Percentiles rank a stretch among this genome's conserved stretches.
Conservation (phyloP, 2,888 invertebrate genomes). For the Agriopis aurantiaria region DNA sequence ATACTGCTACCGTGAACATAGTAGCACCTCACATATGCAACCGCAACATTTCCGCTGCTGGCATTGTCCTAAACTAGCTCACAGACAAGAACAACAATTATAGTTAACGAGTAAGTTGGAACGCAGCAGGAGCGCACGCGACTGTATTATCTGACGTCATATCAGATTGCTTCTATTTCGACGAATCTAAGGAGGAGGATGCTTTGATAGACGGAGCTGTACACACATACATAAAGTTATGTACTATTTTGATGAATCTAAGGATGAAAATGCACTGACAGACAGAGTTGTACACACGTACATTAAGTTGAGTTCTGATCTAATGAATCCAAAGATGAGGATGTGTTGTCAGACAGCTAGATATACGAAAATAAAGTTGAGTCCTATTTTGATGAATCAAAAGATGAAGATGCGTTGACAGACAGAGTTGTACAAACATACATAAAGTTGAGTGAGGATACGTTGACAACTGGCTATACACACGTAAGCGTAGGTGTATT, state of each 20-base stretch:
- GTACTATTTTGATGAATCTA: conserved; percentile 12
- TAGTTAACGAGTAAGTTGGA: conserved; percentile 31
- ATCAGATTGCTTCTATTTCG: conserved; percentile 25
- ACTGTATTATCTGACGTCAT: conserved; percentile 22
- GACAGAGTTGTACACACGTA: neutral
- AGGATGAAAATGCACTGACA: neutral
- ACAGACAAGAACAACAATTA: conserved; percentile 32
- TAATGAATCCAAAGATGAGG: neutral
- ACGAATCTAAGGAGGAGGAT: neutral
- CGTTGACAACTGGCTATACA: too few relatives aligned
- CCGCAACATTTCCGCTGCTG: conserved; percentile 6
- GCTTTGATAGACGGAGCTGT: neutral
- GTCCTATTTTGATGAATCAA: conserved; percentile 11
- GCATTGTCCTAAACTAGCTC: conserved; percentile 19
- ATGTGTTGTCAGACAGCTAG: neutral
- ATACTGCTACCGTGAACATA: neutral
- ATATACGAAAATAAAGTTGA: neutral
- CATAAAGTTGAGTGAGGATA: too few relatives aligned
- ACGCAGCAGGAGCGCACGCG: conserved; percentile 15
- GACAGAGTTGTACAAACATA: neutral
- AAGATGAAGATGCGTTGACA: neutral
- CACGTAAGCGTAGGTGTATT: too few relatives aligned
- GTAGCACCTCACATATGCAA: neutral
- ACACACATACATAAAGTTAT: neutral
- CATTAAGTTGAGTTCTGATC: neutral